These are phyloP conservation scores for Crenuchus spilurus DNA, from an alignment of 2,797 vertebrate species.

Conservation along the genomic window DNA sequence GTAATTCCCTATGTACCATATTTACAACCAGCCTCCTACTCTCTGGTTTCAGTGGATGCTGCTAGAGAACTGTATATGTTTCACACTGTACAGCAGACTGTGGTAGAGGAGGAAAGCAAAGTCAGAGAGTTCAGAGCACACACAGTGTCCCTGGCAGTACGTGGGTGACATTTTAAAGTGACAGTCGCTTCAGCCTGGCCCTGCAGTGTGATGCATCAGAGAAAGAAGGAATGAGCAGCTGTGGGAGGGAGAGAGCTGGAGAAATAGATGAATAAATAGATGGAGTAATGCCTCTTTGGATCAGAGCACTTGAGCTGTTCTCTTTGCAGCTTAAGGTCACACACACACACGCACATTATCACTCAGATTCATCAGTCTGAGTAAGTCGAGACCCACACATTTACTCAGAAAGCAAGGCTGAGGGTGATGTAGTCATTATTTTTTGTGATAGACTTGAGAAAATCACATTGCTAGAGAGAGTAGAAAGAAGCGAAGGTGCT, in stretches of 20 bases:
- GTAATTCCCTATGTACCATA: background rate
- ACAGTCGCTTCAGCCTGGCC: background rate
- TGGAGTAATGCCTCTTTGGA: background rate
- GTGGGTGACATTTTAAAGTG: constrained; percentile 5
- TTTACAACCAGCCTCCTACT: background rate
- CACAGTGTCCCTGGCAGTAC: background rate
- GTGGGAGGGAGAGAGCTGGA: background rate
- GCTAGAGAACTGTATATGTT: background rate
- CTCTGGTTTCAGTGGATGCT: background rate
- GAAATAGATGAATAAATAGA: background rate
- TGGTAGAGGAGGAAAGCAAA: background rate
- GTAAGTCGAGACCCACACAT: background rate
- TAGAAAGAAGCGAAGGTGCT: background rate
- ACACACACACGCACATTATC: background rate
- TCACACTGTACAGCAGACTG: background rate
- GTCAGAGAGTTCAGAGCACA: background rate
- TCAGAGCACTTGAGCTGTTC: background rate
- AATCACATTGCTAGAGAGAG: background rate
- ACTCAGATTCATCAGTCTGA: background rate
- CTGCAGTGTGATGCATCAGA: background rate
- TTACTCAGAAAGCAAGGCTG: background rate
- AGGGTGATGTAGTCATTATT: background rate
- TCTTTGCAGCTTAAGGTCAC: background rate
- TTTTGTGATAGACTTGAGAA: background rate
- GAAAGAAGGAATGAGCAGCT: background rate